Conservation (phyloP, 2,797 vertebrate genomes). For the Brachyrhaphis roseni region DNA sequence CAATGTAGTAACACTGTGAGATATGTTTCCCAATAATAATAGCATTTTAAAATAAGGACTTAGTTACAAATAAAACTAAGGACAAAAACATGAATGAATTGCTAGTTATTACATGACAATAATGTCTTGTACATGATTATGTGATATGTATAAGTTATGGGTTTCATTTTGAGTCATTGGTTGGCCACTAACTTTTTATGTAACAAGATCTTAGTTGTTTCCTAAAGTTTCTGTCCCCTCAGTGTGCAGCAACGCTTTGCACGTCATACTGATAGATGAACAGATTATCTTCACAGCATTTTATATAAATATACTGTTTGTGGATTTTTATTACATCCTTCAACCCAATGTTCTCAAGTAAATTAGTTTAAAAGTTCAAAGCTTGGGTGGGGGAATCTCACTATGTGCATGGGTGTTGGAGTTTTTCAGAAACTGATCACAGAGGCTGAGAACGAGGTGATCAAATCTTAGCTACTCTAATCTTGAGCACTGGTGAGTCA, state of each 20-base stretch:
- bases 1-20: conserved; percentile 6
- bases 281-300: neutral
- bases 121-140: neutral
- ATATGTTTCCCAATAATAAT: conserved; percentile 1
- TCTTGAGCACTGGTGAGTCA: neutral
- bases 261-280: neutral
- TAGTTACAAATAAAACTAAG: neutral
- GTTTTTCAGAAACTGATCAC: neutral
- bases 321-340: neutral
- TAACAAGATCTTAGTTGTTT: neutral
- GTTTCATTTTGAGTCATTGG: neutral
- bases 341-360: neutral
- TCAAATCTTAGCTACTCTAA: neutral
- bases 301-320: neutral
- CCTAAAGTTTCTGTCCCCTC: neutral
- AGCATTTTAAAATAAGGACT: conserved; percentile 8
- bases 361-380: neutral
- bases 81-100: neutral
- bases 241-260: neutral
- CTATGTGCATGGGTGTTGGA: neutral
- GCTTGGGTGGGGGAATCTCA: neutral
- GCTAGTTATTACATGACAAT: neutral
- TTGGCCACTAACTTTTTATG: neutral
- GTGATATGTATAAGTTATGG: neutral
- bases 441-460: neutral